These are phyloP conservation scores for Ceratosolen solmsi DNA, from an alignment of 1,140 invertebrate species.

Conservation along the genomic window DNA sequence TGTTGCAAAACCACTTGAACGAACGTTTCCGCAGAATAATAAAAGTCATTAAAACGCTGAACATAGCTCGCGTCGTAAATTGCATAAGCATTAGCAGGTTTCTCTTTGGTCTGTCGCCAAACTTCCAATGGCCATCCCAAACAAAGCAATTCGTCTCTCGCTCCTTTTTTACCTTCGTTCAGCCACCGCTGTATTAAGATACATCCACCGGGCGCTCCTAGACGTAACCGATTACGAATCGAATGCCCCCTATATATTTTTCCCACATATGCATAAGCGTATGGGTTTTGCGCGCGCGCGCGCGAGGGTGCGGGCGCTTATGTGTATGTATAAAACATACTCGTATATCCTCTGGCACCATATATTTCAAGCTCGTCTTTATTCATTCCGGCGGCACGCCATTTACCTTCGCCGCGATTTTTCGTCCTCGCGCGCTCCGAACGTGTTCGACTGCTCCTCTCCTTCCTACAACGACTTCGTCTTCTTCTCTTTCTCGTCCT, in stretches of 20 bases:
- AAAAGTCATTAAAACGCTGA: neutral
- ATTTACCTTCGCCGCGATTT: conserved; percentile 42
- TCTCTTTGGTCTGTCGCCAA: neutral
- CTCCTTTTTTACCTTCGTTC: neutral
- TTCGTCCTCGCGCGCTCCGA: conserved; percentile 23
- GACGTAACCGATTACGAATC: conserved; percentile 26
- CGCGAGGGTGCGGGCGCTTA: neutral
- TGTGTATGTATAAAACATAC: too few relatives aligned
- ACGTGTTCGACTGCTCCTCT: neutral
- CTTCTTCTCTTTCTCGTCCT: conserved; percentile 32
- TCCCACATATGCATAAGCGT: too few relatives aligned
- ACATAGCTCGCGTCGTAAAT: neutral
- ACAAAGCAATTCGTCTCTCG: neutral
- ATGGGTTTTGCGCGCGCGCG: too few relatives aligned
- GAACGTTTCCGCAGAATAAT: neutral
- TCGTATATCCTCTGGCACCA: too few relatives aligned
- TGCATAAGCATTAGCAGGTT: neutral
- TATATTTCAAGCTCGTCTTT: neutral
- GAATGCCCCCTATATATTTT: neutral
- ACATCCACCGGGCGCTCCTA: neutral
- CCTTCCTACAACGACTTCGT: neutral
- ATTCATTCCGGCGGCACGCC: conserved; percentile 23
- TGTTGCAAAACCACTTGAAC: neutral
- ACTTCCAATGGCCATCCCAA: neutral
- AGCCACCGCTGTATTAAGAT: neutral